Conservation (phyloP, 2,797 vertebrate species). For the Coracias cyanogaster region DNA sequence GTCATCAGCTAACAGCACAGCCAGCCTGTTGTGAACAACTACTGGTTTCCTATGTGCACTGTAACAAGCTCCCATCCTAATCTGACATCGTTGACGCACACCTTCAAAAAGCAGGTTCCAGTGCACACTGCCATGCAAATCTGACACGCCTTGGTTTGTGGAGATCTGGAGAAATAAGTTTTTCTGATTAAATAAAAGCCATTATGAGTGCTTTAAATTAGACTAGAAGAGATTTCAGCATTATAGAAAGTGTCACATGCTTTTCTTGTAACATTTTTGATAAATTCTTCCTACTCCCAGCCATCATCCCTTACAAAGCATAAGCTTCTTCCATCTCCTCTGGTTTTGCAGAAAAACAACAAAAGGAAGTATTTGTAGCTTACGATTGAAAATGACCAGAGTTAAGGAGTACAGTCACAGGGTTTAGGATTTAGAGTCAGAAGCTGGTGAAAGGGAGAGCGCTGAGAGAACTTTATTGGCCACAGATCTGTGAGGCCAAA, state of each 20-base stretch:
- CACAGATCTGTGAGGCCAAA: neutral
- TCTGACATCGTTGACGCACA: rapidly evolving
- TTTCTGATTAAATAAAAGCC: neutral
- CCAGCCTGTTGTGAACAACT: neutral
- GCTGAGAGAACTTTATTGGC: neutral
- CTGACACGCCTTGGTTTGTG: neutral
- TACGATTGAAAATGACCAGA: neutral
- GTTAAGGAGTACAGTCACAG: neutral
- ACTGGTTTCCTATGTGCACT: neutral
- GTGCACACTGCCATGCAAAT: neutral
- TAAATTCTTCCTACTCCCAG: neutral
- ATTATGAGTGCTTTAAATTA: neutral
- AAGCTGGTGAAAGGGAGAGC: neutral
- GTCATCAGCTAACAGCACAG: neutral
- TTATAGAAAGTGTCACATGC: neutral
- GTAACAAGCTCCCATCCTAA: neutral
- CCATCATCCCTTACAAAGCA: neutral
- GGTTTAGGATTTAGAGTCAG: neutral
- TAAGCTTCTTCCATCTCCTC: neutral
- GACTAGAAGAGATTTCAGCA: neutral
- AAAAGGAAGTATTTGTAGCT: neutral
- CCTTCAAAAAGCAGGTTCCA: neutral
- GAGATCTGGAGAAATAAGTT: neutral
- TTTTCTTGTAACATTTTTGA: neutral
- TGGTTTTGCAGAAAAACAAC: neutral